Conservation (phyloP, 2,113 vertebrate species). For the Phalacrocorax aristotelis region DNA sequence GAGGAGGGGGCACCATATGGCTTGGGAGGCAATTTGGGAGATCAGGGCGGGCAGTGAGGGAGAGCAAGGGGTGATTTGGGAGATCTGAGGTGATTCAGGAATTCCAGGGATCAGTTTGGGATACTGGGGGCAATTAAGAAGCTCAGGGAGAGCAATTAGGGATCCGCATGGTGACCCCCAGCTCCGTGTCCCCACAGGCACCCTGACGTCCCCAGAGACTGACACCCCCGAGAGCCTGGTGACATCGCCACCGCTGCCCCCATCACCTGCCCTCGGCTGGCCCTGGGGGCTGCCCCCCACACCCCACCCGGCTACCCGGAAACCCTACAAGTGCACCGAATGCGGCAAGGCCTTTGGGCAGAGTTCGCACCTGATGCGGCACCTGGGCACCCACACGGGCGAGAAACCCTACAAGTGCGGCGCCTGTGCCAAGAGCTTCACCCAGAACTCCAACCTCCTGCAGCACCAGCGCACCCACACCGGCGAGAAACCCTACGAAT, state of each 20-base stretch:
- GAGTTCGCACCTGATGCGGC: slow-evolving; percentile 45
- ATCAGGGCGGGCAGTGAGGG: too few species aligned
- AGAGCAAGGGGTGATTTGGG: too few species aligned
- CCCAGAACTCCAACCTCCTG: slow-evolving; percentile 37
- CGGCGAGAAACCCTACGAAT: slow-evolving; percentile 54
- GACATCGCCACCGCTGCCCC: not conserved
- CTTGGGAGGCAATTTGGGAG: not conserved
- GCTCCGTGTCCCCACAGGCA: not conserved
- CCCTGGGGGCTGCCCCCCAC: not conserved
- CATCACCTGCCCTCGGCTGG: accelerated
- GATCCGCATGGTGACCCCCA: not conserved
- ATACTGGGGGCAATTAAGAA: not conserved
- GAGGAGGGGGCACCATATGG: too few species aligned
- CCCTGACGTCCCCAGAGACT: not conserved
- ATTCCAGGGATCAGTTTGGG: not conserved
- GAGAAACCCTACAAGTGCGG: slow-evolving; percentile 36
- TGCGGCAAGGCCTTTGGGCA: slow-evolving; percentile 57
- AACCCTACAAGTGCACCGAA: slow-evolving; percentile 32
- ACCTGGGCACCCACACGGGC: slow-evolving; percentile 9
- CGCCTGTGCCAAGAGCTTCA: slow-evolving; percentile 28
- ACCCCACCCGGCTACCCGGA: not conserved
- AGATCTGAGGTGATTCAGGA: not conserved
- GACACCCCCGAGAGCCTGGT: not conserved
- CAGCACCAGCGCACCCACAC: slow-evolving; percentile 57
- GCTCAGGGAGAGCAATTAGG: not conserved